These are phyloP conservation scores for Mythimna lalbum DNA, from an alignment of 2,888 invertebrate genomes.

Conservation along the genomic window DNA sequence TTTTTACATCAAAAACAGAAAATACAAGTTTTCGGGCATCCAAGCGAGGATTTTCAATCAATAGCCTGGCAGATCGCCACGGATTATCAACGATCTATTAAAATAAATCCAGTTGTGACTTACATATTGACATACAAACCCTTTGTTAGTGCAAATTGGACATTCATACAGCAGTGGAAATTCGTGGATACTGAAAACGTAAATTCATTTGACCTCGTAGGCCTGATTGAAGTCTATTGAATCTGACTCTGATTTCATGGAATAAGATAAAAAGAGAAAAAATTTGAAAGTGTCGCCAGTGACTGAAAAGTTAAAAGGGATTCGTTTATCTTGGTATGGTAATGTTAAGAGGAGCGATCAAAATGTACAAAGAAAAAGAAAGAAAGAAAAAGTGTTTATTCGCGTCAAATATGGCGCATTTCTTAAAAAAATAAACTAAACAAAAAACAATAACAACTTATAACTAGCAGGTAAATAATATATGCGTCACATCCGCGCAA, in stretches of 20 bases:
- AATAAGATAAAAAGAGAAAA: no score
- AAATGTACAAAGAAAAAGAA: background rate
- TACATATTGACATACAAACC: constrained; percentile 49
- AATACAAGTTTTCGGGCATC: constrained; percentile 49
- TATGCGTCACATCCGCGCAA: no score
- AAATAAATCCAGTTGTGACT: constrained; percentile 67
- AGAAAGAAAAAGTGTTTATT: no score
- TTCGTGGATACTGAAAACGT: background rate
- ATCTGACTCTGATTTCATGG: background rate
- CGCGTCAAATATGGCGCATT: no score
- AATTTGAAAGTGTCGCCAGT: no score
- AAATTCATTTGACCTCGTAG: background rate
- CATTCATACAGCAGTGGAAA: constrained; percentile 4
- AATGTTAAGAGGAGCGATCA: no score
- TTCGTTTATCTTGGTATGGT: no score
- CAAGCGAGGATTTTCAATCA: constrained; percentile 66
- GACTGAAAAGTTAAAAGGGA: no score
- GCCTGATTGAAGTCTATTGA: constrained; percentile 11
- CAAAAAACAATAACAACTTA: no score
- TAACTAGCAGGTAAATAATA: no score
- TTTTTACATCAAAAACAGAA: constrained; percentile 45
- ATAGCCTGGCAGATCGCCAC: constrained; percentile 67
- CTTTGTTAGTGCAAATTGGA: constrained; percentile 46
- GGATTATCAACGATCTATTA: constrained; percentile 65
- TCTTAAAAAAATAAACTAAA: no score